phyloP scores from a whole-genome alignment of 2,113 vertebrate genomes.

The Leptobrachium leishanense region DNA sequence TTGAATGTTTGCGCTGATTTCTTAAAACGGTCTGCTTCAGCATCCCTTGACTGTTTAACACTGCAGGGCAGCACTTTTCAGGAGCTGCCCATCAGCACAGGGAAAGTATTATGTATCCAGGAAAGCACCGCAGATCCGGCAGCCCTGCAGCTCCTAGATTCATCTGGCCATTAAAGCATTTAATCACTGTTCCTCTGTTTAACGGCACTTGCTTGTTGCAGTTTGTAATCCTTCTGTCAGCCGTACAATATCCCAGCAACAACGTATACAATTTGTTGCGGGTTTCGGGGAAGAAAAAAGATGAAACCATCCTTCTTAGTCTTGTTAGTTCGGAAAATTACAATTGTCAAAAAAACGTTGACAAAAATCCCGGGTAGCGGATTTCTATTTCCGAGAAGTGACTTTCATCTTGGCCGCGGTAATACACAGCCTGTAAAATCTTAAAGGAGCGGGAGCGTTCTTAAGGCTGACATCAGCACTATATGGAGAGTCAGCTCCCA shows the following conservation, averaged over 20 bases:
- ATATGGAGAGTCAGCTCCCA: neutral
- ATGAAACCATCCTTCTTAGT: neutral
- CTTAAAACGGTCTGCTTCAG: no score
- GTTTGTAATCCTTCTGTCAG: neutral
- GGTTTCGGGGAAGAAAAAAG: neutral
- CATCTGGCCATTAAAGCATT: neutral
- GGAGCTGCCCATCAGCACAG: no score
- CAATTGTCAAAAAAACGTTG: neutral
- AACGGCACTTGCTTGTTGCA: neutral
- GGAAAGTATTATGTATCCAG: no score
- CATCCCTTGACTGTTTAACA: no score
- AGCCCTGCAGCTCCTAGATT: neutral
- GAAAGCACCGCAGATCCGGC: no score
- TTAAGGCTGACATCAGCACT: conserved; percentile 21
- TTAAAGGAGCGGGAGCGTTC: neutral
- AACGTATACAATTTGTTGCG: neutral
- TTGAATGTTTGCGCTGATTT: no score
- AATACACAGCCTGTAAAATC: neutral
- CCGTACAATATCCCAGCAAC: neutral
- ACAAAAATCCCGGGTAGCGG: neutral
- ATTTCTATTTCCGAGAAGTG: no score
- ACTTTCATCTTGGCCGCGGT: neutral
- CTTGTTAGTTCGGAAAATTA: neutral
- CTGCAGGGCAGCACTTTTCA: no score
- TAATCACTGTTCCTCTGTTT: neutral